Base-by-base conservation (phyloP, 2,113 vertebrate species). In the Ascaphus truei region DNA sequence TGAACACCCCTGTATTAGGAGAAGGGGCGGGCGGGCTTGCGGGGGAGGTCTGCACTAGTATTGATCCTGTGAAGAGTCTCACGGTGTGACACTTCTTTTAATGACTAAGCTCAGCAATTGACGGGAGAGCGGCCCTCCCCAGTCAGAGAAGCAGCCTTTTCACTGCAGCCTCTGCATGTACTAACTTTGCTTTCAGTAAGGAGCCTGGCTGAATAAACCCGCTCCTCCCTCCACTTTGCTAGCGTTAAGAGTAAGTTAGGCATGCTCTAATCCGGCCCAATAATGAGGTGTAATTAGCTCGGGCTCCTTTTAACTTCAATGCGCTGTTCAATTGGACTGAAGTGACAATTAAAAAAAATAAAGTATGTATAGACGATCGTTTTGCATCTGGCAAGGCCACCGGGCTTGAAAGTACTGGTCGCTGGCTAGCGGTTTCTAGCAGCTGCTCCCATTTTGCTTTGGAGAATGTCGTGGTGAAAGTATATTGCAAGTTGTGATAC, bases 251-350 rank as follows among this genome's bases (percentile, higher is more conserved):
- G 22, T 50, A 68, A 68, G 66, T 59, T 50, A 59, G 55, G 66
- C 66, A 29, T 68, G 43, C 23, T 48, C 66, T 68, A 68, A 68
- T 68, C 55, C 53, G 6, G 10, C 26, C 55, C 31, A 20, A 59
- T 68, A 59, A 68, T 68, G 66, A 68, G 66, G 43, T 30, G 30
- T 68, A 68, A 68, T 68, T 68, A 68, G 53, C 55, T 68, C 53
- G 43, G 43, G 43, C 55, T 50, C 51, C 65, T 58, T 68, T 68
- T 68, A 68, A 58, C 43, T 47, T 50, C 41, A 47, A 36, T 36
- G 30, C 55, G n/a, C 55, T 59, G 29, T 59, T 68, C 55, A 59
- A 68, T 68, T 59, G 53, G 43, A 48, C 55, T 39, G 29, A 59
- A 30, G 66, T 55, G 22, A 50, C 59, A 47, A 68, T 68, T 58